These are phyloP conservation scores for Lota lota DNA, from an alignment of 2,113 vertebrate genomes.

Conservation along the genomic window DNA sequence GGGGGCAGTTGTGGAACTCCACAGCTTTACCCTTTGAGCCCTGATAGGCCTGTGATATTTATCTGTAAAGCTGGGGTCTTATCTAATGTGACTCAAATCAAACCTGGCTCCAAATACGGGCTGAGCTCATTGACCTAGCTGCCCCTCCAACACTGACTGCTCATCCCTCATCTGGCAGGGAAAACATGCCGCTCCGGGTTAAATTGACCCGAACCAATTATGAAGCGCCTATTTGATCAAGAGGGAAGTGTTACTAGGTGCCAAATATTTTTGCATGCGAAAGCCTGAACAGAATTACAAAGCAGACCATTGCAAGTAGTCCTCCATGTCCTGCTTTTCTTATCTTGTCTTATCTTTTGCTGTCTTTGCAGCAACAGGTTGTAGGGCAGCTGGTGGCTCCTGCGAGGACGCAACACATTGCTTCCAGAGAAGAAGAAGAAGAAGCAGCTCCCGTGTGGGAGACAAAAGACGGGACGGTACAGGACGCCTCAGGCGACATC, in stretches of 20 bases:
- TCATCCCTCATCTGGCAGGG: conserved; percentile 31
- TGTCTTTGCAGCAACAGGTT: conserved; percentile 46
- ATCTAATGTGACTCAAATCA: conserved; percentile 44
- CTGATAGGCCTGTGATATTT: conserved; percentile 36
- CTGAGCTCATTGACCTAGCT: conserved; percentile 44
- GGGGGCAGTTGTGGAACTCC: conserved; percentile 30
- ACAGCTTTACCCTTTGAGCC: conserved; percentile 34
- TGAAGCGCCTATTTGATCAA: conserved; percentile 1
- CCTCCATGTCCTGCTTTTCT: not conserved
- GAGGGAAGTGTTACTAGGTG: not conserved
- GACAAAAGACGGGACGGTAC: conserved; percentile 20
- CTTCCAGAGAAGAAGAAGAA: conserved; percentile 41
- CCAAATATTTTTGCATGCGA: conserved; percentile 12
- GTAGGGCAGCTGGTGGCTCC: conserved; percentile 28
- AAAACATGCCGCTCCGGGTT: conserved; percentile 1
- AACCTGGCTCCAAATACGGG: conserved; percentile 33
- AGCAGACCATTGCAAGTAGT: conserved; percentile 1
- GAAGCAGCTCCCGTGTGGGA: conserved; percentile 5
- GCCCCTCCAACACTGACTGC: conserved; percentile 16
- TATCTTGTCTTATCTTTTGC: conserved; percentile 5
- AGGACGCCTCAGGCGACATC: conserved; percentile 23
- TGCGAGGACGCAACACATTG: conserved; percentile 58
- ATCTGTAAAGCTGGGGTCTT: conserved; percentile 32
- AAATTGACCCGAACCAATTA: conserved; percentile 9
- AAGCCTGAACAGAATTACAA: not conserved